Base-by-base conservation (phyloP, 2,888 invertebrate genomes). In the Drosophila percnosoma region DNA sequence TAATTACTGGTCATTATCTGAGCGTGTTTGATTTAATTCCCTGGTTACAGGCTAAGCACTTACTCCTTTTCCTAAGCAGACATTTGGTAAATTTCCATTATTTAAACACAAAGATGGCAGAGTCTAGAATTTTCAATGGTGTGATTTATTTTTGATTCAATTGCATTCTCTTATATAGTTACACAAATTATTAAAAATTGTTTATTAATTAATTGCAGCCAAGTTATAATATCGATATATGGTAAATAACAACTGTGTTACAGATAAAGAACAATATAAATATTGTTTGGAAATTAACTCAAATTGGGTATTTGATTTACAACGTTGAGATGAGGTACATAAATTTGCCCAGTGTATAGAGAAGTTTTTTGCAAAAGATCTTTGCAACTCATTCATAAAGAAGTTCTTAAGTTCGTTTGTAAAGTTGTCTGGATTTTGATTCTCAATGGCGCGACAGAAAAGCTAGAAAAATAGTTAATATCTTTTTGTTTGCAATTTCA, bases 71-170 rank as follows among this genome's bases (percentile, higher is more conserved):
- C 4, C 11, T 1, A 45, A 21, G 6, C 13, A 21, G 13, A 13
- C 13, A 21, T 21, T 21, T 42, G n/a, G n/a, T 2, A 42, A 18
- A 2, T 4, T 40, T 40, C 54, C 11, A 27, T 54, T 36, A 36
- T 18, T 59, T 3, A 48, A 54, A 34, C 24, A 11, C 15, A 45
- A 15, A 2, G 11, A 42, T 21, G n/a, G 18, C 11, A 40, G 2
- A 36, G 51, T 27, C 1, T 67, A 45, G 69, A 82, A 73, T 80
- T 88, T 73, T 72, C 67, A 86, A 82, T 79, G 73, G 62, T 89
- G 89, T 82, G 83, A 67, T 87, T 89, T 87, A 80, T 87, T 87
- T 86, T 87, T 87, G 89, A 89, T 87, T 87, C 48, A 87, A 80
- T 87, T 87, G 87, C 87, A 87, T 87, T 79, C 53, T 75, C 75